Evolutionary conservation across 2,113 vertebrate genomes (phyloP).

Genomic region (Arizona elegans): DNA sequence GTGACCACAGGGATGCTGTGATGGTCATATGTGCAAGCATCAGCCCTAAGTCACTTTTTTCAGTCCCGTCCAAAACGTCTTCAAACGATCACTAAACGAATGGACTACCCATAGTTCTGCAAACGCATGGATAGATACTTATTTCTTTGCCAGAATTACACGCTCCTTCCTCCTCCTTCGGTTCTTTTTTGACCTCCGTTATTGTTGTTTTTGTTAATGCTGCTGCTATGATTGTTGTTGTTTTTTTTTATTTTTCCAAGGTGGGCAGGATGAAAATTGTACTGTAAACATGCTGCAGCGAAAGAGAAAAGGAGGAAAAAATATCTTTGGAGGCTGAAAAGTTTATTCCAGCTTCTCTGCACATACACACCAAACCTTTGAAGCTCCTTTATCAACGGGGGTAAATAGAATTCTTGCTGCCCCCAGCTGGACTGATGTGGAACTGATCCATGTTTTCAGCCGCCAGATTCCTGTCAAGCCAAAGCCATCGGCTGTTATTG

Average conservation of each 20-base stretch:
- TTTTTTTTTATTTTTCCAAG: background rate
- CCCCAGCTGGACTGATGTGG: slow-evolving; percentile 54
- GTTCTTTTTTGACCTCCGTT: background rate
- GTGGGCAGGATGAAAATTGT: background rate
- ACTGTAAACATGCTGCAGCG: background rate
- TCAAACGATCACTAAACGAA: no score
- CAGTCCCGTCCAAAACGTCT: no score
- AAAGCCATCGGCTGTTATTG: background rate
- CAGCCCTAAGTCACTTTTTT: no score
- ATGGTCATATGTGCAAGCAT: no score
- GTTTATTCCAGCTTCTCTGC: fast-evolving
- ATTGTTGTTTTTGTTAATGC: background rate
- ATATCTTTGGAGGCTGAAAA: background rate
- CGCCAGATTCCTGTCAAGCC: background rate
- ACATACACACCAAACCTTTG: background rate
- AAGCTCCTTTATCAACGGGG: background rate
- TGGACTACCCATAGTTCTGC: background rate
- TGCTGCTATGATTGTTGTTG: background rate
- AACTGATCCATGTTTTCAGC: background rate
- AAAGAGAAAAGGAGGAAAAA: background rate
- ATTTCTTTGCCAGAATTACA: background rate
- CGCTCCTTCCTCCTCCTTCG: background rate
- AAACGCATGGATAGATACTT: background rate
- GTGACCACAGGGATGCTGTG: no score
- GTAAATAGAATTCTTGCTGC: slow-evolving; percentile 51